phyloP scores from a whole-genome alignment of 2,888 invertebrate species.

The Apodemia zela region DNA sequence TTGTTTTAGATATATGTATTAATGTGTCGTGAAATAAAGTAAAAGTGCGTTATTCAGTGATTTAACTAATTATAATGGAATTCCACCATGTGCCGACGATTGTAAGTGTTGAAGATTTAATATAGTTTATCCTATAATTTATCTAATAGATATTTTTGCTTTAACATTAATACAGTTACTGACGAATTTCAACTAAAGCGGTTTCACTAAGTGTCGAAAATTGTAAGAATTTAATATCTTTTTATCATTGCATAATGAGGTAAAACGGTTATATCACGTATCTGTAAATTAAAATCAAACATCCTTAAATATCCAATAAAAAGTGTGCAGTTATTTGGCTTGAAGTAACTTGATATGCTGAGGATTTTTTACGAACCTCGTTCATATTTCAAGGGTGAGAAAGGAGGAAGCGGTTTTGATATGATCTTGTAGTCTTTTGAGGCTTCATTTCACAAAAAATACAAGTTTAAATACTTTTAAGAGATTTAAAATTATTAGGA shows the following conservation, averaged over 20 bases:
- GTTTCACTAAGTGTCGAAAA: too few species aligned
- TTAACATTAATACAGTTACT: too few species aligned
- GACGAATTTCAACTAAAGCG: too few species aligned
- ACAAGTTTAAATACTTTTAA: not conserved
- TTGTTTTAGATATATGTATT: too few species aligned
- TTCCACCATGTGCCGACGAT: too few species aligned
- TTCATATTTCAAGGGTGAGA: conserved; percentile 46
- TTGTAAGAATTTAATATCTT: too few species aligned
- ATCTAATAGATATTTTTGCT: too few species aligned
- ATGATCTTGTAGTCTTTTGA: conserved; percentile 43
- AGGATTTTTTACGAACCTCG: conserved; percentile 38
- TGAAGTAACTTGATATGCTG: conserved; percentile 46
- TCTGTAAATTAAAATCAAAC: not conserved
- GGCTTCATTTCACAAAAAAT: conserved; percentile 45
- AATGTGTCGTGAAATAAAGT: too few species aligned
- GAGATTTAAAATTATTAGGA: not conserved
- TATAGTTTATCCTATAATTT: too few species aligned
- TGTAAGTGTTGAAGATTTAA: too few species aligned
- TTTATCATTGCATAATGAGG: not conserved
- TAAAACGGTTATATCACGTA: not conserved
- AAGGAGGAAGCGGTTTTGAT: conserved; percentile 53
- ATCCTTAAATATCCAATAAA: conserved; percentile 10
- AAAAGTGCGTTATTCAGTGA: too few species aligned
- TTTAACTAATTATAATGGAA: too few species aligned
- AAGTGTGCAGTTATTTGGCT: conserved; percentile 53